Evolutionary conservation across 2,797 vertebrate species (phyloP).

Genomic region (Mareca penelope): DNA sequence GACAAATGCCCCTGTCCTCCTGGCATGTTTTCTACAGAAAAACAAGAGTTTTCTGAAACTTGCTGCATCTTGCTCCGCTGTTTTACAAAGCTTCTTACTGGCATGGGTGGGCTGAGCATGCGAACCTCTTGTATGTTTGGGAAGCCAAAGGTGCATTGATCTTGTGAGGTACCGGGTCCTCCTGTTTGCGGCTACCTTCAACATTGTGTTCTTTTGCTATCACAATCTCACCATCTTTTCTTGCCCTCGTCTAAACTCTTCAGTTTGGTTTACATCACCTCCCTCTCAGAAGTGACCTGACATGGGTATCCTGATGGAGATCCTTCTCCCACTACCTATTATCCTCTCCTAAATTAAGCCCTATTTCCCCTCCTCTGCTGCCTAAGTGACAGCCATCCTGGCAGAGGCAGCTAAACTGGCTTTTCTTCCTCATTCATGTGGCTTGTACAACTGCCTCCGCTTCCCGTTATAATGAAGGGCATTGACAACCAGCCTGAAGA

Average conservation of each 20-base stretch:
- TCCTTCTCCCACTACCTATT: neutral
- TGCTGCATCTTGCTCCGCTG: neutral
- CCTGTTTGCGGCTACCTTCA: neutral
- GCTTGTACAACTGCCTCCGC: neutral
- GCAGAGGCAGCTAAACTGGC: neutral
- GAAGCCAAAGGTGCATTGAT: neutral
- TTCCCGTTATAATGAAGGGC: neutral
- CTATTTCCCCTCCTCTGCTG: fast-evolving
- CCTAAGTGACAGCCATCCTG: neutral
- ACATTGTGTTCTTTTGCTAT: neutral
- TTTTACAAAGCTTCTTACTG: neutral
- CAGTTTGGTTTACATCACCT: fast-evolving
- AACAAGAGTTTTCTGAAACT: neutral
- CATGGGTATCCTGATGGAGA: neutral
- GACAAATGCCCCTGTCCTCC: neutral
- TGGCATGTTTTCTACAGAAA: too few species aligned
- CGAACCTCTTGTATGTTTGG: fast-evolving
- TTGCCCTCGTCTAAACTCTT: neutral
- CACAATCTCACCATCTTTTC: neutral
- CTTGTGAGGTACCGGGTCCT: neutral
- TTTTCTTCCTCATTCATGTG: neutral
- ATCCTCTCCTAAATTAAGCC: neutral
- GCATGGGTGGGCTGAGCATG: neutral
- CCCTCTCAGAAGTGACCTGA: neutral
- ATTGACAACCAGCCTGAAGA: neutral